Conservation (phyloP, 2,113 vertebrate genomes). For the Notarius quadriscutis region DNA sequence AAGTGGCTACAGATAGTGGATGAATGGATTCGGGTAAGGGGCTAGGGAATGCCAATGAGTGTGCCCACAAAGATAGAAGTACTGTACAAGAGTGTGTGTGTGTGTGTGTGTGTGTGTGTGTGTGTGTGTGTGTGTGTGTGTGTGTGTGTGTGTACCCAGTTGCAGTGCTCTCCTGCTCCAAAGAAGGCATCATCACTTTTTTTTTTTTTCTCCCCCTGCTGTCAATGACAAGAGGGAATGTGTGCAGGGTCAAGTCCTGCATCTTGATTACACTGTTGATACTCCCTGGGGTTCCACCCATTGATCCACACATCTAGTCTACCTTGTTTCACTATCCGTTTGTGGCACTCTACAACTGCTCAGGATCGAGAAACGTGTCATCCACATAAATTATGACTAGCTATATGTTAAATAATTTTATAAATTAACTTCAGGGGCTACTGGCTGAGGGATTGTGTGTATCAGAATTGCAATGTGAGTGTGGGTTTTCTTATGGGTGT, state of each 20-base stretch:
- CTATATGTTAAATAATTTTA: constrained; percentile 89
- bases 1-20: no score
- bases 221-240: constrained; percentile 81
- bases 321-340: constrained; percentile 91
- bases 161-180: constrained; percentile 37
- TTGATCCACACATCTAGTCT: constrained; percentile 92
- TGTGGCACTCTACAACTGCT: constrained; percentile 90
- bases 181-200: constrained; percentile 44
- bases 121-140: not conserved
- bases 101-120: not conserved
- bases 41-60: no score
- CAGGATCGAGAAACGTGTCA: constrained; percentile 85
- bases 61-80: no score
- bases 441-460: constrained; percentile 54
- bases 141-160: not conserved
- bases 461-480: constrained; percentile 6
- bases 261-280: constrained; percentile 84
- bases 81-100: not conserved
- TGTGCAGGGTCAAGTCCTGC: constrained; percentile 85
- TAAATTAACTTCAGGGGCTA: constrained; percentile 86
- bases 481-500: constrained; percentile 25
- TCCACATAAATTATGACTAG: constrained; percentile 87
- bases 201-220: constrained; percentile 60
- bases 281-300: constrained; percentile 82
- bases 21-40: no score